Base-by-base conservation (phyloP, 2,888 invertebrate species). In the Melinaea marsaeus region DNA sequence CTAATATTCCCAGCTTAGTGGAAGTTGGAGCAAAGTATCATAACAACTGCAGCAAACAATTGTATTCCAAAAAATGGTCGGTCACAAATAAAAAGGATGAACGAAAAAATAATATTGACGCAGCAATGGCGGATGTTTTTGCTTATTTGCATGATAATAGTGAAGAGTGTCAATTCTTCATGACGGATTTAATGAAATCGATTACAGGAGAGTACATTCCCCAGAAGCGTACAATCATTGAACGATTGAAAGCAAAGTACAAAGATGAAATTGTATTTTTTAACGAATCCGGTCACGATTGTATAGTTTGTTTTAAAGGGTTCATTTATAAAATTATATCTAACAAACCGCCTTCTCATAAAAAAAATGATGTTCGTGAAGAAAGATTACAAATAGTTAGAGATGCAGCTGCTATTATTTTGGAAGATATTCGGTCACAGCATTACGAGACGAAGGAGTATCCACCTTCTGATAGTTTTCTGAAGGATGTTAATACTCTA, bases 191-290 rank as follows among this genome's bases (percentile, higher is more conserved):
- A 58, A 63, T 63, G 51, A 65, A 64, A 58, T 62, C 64, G 0
- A 63, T 65, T 63, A 63, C 11, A 65, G 67, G 64, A 58, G 65
- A 65, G 13, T 67, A 62, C 62, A 63, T 65, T 63, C 65, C 65
- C 3, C 37, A 66, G 61, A 62, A 62, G 62, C 59, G 62, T 59
- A 62, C 66, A 33, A 33, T 64, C 62, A 66, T 60, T 57, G 57
- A 66, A 60, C 63, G 66, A 60, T 66, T 66, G 13, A 65, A 46
- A 46, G n/a, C n/a, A n/a, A n/a, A n/a, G n/a, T n/a, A n/a, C n/a
- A n/a, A n/a, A n/a, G n/a, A n/a, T n/a, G n/a, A n/a, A n/a, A n/a
- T n/a, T n/a, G n/a, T n/a, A n/a, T n/a, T n/a, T n/a, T n/a, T n/a
- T n/a, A n/a, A n/a, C n/a, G n/a, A n/a, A n/a, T n/a, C n/a, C n/a